phyloP scores from a whole-genome alignment of 2,797 vertebrate genomes.

The Crax fasciolata region DNA sequence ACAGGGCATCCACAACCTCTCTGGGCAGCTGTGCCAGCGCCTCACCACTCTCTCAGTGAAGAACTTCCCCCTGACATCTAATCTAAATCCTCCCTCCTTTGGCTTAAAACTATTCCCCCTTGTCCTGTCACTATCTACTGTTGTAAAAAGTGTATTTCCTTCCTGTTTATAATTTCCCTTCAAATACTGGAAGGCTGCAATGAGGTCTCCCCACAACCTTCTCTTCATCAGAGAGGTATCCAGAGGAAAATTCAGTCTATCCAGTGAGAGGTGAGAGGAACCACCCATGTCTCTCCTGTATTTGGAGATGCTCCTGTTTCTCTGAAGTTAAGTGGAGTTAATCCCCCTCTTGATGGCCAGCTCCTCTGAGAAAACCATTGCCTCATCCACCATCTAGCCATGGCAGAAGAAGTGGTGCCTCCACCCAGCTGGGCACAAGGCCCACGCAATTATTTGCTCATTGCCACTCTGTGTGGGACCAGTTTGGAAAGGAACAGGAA shows the following conservation, averaged over 20 bases:
- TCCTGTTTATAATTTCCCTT: no score
- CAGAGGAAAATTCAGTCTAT: background rate
- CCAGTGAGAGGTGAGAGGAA: background rate
- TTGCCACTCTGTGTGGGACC: background rate
- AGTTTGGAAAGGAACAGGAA: background rate
- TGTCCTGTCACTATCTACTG: no score
- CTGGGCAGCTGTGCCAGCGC: no score
- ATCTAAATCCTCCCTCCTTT: no score
- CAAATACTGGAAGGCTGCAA: no score
- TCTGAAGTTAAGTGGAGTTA: background rate
- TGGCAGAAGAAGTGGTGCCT: accelerated
- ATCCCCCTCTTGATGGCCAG: background rate
- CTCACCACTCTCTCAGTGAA: no score
- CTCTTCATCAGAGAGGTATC: background rate
- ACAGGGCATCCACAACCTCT: no score
- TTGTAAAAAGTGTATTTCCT: no score
- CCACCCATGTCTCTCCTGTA: background rate
- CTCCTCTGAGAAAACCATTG: background rate
- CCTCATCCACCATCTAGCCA: no score
- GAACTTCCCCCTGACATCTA: no score
- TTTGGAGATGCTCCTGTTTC: background rate
- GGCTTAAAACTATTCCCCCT: no score
- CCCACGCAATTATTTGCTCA: background rate
- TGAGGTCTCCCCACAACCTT: no score
- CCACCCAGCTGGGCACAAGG: background rate